Evolutionary conservation across 92 coral and sea anemone genomes (phyloP), one percentile per base, ranked within the genome.

Genomic region (Epizoanthus rinbou): DNA sequence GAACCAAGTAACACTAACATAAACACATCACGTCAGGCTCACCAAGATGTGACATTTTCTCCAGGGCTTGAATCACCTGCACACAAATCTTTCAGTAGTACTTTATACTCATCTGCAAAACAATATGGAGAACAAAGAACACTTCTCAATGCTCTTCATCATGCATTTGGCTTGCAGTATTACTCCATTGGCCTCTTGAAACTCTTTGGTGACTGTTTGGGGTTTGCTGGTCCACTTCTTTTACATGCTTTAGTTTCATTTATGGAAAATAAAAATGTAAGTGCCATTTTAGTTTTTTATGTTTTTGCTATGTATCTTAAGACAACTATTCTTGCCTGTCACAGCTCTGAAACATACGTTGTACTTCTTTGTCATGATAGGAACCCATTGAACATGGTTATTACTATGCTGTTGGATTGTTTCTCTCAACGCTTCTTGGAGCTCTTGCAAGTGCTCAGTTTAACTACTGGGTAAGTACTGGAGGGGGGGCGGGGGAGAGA

Each of bases 181-280:
- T 97, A 94, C 84, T 88, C 90, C 70, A 60, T 97, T 68, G 98
- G 99, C 50, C 69, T 97, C 15, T 73, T 97, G 71, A 97, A 94
- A 78, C 87, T 97, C 52, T 68, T 91, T 50, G 98, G 92, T 72
- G 99, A 97, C 81, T 90, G 89, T 25, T 94, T 97, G 43, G 92
- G 99, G 19, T 97, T 97, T 87, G 97, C 98, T 90, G 99, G 99
- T 0, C 99, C 99, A 0, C 89, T 97, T 31, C 85, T 97, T 68
- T 71, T 97, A 14, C 99, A 97, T 90, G 98, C 99, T 24, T 74
- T 97, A 65, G 99, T 97, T 14, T 97, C 98, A 5, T 97, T 88
- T 75, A 97, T 97, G 98, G 99, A 97, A 62, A 97, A 97, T 41
- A 88, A 64, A 80, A 85, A 88, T 90, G 98, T 94, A 83, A 62